Evolutionary conservation across 2,888 invertebrate species (phyloP).

Genomic region (Dorcus parallelipipedus): DNA sequence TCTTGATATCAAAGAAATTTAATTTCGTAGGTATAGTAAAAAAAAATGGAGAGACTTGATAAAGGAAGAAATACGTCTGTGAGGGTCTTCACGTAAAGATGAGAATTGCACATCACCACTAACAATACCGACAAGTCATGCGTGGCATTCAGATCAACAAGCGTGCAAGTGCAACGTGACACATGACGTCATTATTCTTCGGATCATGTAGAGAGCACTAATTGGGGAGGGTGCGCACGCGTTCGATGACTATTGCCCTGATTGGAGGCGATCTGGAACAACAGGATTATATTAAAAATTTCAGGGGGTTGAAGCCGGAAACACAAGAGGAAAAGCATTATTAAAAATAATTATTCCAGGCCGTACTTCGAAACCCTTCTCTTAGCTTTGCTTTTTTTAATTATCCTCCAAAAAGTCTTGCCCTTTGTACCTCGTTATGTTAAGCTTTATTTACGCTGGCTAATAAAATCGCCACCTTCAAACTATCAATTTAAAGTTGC

Average conservation of each 20-base stretch:
- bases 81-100: conserved; percentile 5
- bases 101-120: conserved; percentile 6
- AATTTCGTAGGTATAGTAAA: no score
- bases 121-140: conserved; percentile 23
- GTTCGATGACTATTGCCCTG: conserved; percentile 18
- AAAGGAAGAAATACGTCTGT: no score
- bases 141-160: conserved; percentile 35
- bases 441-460: no score
- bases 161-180: conserved; percentile 48
- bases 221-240: conserved; percentile 40
- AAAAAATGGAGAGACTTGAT: no score
- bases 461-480: no score
- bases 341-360: conserved; percentile 10
- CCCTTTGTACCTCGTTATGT: no score
- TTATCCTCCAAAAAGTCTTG: no score
- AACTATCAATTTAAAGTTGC: no score
- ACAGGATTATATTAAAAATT: conserved; percentile 6
- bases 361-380: not conserved
- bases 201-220: conserved; percentile 44
- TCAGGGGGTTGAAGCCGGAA: conserved; percentile 7
- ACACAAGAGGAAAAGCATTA: conserved; percentile 8
- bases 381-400: no score
- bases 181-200: conserved; percentile 48
- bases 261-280: conserved; percentile 8
- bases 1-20: no score